phyloP scores from a whole-genome alignment of 2,888 invertebrate species.

The Rutpela maculata region DNA sequence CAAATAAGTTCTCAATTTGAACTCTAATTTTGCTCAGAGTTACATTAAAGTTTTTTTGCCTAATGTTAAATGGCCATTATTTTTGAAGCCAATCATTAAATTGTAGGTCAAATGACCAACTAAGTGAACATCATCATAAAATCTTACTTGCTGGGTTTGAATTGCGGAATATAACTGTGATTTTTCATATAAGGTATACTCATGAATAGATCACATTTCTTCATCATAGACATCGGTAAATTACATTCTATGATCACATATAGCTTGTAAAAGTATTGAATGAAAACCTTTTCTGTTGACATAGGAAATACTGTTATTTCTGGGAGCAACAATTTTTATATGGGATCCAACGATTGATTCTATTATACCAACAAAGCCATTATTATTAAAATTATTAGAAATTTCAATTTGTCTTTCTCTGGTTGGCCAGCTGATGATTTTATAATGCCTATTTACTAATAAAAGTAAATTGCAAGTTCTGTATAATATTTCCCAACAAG shows the following conservation, averaged over 20 bases:
- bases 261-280: conserved; percentile 6
- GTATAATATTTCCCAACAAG: no score
- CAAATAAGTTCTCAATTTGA: no score
- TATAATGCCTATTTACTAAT: no score
- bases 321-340: conserved; percentile 50
- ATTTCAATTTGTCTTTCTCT: no score
- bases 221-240: conserved; percentile 47
- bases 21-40: no score
- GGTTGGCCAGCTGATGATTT: no score
- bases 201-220: conserved; percentile 47
- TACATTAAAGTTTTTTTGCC: no score
- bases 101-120: conserved; percentile 25
- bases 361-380: not conserved
- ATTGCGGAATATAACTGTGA: conserved; percentile 37
- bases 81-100: no score
- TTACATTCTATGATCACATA: conserved; percentile 37
- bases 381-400: no score
- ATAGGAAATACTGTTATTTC: conserved; percentile 49
- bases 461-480: no score
- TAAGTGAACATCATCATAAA: conserved; percentile 6
- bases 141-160: conserved; percentile 4
- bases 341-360: conserved; percentile 49
- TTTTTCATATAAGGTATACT: conserved; percentile 42
- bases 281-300: no score
- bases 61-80: no score